Evolutionary conservation across 2,113 vertebrate species (phyloP), one percentile per base, ranked within the genome.

Genomic region (Atrichornis clamosus): DNA sequence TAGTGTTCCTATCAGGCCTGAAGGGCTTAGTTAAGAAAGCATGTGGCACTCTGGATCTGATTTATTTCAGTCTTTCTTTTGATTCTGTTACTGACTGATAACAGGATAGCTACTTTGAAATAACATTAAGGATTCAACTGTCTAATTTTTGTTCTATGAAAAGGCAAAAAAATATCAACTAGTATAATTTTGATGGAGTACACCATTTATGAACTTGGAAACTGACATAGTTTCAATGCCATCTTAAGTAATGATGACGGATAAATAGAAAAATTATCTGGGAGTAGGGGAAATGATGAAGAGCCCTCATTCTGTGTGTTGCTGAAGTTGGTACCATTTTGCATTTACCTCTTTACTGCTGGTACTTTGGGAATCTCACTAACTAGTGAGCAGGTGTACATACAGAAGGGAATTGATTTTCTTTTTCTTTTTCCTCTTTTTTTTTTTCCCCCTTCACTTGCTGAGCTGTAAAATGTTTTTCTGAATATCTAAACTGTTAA

Each of bases 401-500:
- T 70, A 50, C 13, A 65, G 64, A 52, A 39, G 5, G 9, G 33
- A 75, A 62, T 46, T 35, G 44, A 14, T 74, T 46, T 75, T 50
- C 64, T 65, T 62, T 46, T 21, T 53, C 30, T 67, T 41, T 4
- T 12, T 41, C 1, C 12, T 27, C 10, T 16, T 10, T 13, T 2
- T 16, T 39, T 52, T 4, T 10, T 2, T 4, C 4, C 1, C 1
- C 10, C 7, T 27, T 9, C 8, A 8, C 28, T 94, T 74, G 28
- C 46, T 93, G 50, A 86, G 23, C 72, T 74, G 15, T 93, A 74
- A 83, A 93, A 81, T 44, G 47, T 26, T 84, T 92, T 62, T 65
- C 68, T 81, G 64, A 78, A 56, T 83, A 59, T 79, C 37, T 67
- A 78, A 76, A 62, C 59, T 65, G 50, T 74, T 90, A 74, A 76